Evolutionary conservation across 2,888 invertebrate species (phyloP), one percentile per base, ranked within the genome.

Genomic region (Allolobophora icterica): DNA sequence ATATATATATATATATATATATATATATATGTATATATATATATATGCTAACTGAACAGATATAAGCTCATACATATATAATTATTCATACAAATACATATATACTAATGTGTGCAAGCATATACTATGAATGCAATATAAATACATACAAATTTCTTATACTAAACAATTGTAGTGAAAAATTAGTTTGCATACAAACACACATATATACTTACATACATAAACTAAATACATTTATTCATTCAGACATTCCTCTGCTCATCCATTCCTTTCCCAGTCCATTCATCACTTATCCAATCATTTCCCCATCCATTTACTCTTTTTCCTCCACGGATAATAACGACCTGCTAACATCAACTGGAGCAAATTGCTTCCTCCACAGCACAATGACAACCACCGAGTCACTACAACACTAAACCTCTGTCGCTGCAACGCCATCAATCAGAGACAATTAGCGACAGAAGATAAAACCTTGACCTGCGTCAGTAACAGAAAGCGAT

Each of bases 361-460:
- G n/a, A 71, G 71, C 71, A 71, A 71, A 71, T 71, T 71, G 71
- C 71, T 71, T 71, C n/a, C 71, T 71, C 30, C 30, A 71, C n/a
- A 1, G 71, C 71, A 71, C 71, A 52, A 52, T 52, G 71, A 71
- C 30, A n/a, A 45, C 45, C n/a, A 52, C 1, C 24, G 24, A 21
- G 24, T 24, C 71, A 17, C 71, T 8, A 71, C 8, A n/a, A 11
- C 17, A n/a, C 71, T n/a, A n/a, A 71, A 71, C 71, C 30, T 71
- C 71, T 71, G 30, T 71, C 17, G 30, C 30, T 13, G 71, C 71
- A 71, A n/a, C n/a, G 30, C 71, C 71, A 71, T 71, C 71, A 2
- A 71, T 71, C 71, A 71, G 30, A 71, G 71, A n/a, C 71, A 71
- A n/a, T n/a, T 71, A 71, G 30, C 11, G 71, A 30, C 71, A 71